phyloP scores from a whole-genome alignment of 2,888 invertebrate species.

The Pantelozetes paolii region DNA sequence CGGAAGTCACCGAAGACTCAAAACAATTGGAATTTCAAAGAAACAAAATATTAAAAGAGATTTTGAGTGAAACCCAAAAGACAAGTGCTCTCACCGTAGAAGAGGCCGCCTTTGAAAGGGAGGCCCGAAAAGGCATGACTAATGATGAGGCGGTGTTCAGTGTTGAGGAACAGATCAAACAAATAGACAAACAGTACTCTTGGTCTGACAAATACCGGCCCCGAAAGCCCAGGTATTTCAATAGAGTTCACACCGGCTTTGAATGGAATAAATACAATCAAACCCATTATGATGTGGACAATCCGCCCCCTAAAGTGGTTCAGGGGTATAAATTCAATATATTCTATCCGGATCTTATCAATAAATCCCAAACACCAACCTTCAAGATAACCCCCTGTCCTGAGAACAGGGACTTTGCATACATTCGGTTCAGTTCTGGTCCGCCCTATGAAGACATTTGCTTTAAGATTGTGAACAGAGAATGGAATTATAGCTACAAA shows the following conservation, averaged over 20 bases:
- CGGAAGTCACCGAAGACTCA: slow-evolving; percentile 69
- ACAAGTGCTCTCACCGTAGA: slow-evolving; percentile 57
- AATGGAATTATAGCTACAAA: slow-evolving; percentile 99
- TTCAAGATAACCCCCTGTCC: slow-evolving; percentile 85
- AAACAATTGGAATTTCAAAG: slow-evolving; percentile 70
- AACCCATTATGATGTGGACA: slow-evolving; percentile 99
- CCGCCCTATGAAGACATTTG: slow-evolving; percentile 99
- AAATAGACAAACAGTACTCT: slow-evolving; percentile 69
- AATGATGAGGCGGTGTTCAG: slow-evolving; percentile 86
- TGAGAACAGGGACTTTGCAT: slow-evolving; percentile 91
- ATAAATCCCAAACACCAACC: slow-evolving; percentile 83
- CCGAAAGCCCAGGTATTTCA: slow-evolving; percentile 95
- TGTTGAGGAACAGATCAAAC: slow-evolving; percentile 64
- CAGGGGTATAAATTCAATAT: slow-evolving; percentile 99
- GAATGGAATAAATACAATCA: slow-evolving; percentile 99
- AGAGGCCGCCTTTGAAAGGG: slow-evolving; percentile 67
- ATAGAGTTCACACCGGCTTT: slow-evolving; percentile 85
- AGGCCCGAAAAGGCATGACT: slow-evolving; percentile 77
- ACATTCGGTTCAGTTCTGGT: slow-evolving; percentile 91
- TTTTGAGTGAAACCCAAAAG: slow-evolving; percentile 1
- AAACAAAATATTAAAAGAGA: slow-evolving; percentile 58
- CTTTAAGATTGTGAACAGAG: slow-evolving; percentile 96
- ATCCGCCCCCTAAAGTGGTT: slow-evolving; percentile 99
- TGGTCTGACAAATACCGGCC: slow-evolving; percentile 99
- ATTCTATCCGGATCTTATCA: slow-evolving; percentile 97